Evolutionary conservation across 2,888 invertebrate genomes (phyloP).

Genomic region (Seira ritae): DNA sequence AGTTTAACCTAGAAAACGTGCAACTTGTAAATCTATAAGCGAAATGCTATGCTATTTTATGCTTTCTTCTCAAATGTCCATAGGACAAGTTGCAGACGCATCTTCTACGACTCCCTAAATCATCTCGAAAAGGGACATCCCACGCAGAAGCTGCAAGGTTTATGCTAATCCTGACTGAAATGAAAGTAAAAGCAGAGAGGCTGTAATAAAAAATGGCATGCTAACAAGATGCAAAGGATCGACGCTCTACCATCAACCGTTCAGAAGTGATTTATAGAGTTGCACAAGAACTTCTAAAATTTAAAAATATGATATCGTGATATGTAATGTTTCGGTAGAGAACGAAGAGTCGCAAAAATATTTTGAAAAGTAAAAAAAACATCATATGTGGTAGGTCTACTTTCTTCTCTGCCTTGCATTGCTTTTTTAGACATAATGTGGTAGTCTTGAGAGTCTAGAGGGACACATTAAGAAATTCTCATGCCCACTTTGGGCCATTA

Average conservation of each 20-base stretch:
- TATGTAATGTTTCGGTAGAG: background rate
- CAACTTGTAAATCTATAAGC: conserved; percentile 22
- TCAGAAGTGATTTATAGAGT: conserved; percentile 9
- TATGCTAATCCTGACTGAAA: background rate
- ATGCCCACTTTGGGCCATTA: background rate
- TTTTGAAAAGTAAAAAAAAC: background rate
- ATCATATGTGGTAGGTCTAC: conserved; percentile 9
- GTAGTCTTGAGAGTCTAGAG: background rate
- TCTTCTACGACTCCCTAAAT: conserved; percentile 44
- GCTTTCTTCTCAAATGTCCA: background rate
- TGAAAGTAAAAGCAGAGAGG: background rate
- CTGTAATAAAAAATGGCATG: too few relatives aligned
- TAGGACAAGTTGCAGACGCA: conserved; percentile 41
- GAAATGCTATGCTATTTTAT: background rate
- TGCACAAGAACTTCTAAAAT: background rate
- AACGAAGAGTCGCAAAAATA: background rate
- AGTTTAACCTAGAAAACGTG: conserved; percentile 54
- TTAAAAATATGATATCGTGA: background rate
- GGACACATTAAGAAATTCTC: background rate
- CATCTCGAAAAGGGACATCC: conserved; percentile 43
- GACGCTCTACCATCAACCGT: too few relatives aligned
- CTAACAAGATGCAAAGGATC: background rate
- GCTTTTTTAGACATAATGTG: too few relatives aligned
- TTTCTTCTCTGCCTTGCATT: background rate
- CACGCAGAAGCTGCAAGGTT: conserved; percentile 31